Base-by-base conservation (phyloP, 2,113 vertebrate genomes). In the Zootoca vivipara region DNA sequence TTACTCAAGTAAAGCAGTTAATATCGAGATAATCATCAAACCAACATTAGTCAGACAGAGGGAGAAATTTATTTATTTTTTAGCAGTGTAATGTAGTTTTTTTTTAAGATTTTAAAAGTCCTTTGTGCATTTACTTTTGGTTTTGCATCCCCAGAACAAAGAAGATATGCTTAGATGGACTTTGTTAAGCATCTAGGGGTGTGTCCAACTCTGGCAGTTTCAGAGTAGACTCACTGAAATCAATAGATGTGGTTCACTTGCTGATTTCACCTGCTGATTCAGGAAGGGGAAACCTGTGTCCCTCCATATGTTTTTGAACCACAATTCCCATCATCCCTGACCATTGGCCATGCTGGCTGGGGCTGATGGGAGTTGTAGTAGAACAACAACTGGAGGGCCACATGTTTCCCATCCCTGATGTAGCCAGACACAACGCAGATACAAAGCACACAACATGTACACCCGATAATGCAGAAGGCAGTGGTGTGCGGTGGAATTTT, bases 1-100 rank as follows among this genome's bases (percentile, higher is more conserved):
- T 97, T 97, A 97, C 97, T 97, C 96, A 97, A 97, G 96, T 96
- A 96, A 97, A 96, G 97, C 96, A 96, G 96, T 97, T 97, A 97
- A 97, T 97, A 97, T 98, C 95, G 95, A 96, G 96, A 96, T 97
- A 97, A 97, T 97, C 97, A 97, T 97, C 97, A 96, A 95, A 96
- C 96, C 96, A 97, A 97, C 96, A 97, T 94, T 95, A 97, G 95
- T 95, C 95, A 95, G 82, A 95, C 94, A 92, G 91, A 96, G 90
- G 96, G 95, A 96, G 93, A 96, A 94, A 93, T 88, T 95, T 95
- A 96, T 87, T 95, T 96, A 96, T 95, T 93, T 91, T 93, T 92
- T 67, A 91, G 56, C 91, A 92, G 90, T 95, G 91, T 95, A 92
- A 96, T 93, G 89, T 92, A 89, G 95, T 94, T 94, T 90, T 64